Conservation (phyloP, 2,113 vertebrate genomes). For the Dipodomys spectabilis region DNA sequence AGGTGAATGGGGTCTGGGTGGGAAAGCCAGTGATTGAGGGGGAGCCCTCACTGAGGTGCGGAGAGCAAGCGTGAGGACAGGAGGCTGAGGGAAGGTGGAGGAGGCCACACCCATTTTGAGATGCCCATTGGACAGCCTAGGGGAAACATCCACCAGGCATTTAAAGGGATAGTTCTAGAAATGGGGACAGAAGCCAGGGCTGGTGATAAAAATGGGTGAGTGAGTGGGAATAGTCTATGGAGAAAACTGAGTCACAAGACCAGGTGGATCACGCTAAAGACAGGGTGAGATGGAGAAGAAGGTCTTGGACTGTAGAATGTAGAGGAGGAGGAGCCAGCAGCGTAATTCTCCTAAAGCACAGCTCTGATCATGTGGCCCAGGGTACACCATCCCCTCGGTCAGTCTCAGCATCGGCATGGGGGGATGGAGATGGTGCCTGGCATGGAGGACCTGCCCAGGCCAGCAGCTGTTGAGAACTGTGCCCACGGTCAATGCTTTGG, state of each 20-base stretch:
- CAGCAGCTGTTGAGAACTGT: neutral
- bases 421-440: accelerated
- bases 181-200: neutral
- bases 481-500: accelerated
- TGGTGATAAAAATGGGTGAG: neutral
- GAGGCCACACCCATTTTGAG: neutral
- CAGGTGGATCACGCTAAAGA: neutral
- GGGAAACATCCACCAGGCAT: neutral
- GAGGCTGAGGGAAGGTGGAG: neutral
- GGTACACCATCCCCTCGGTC: slow-evolving; percentile 10
- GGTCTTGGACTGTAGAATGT: neutral
- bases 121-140: neutral
- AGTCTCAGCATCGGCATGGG: neutral
- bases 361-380: neutral
- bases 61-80: neutral
- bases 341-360: neutral
- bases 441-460: too few species aligned
- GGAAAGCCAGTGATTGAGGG: neutral
- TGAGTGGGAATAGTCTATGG: neutral
- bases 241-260: neutral
- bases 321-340: neutral
- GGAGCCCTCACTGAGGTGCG: neutral
- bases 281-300: neutral
- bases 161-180: neutral
- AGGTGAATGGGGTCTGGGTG: neutral